Base-by-base conservation (phyloP, 2,113 vertebrate species). In the Hydrolagus affinis region DNA sequence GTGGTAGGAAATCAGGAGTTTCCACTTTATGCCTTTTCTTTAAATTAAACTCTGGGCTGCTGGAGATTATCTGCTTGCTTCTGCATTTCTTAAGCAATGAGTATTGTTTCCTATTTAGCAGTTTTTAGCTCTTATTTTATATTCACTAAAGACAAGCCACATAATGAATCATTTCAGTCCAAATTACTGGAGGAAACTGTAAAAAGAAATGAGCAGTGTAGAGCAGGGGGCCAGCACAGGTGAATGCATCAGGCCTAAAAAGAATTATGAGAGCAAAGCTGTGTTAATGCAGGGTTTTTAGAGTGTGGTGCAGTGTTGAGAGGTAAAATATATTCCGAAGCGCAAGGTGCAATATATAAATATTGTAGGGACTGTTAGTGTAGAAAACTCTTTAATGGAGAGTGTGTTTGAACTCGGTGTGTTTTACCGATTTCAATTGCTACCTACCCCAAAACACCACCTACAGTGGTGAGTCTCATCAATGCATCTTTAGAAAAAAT, bases 61-160 rank as follows among this genome's bases (percentile, higher is more conserved):
- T 66, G 30, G 77, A 66, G 60, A 28, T 17, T 83, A 77, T 77
- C 56, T 21, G 78, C 66, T 83, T 19, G 78, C 78, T 32, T 83
- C 30, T 83, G 78, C 78, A 66, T 66, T 83, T 83, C 25, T 68
- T 66, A 19, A 66, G 60, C 78, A 83, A 60, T 21, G 8, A 75
- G 60, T 28, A 32, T 83, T 30, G 62, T 83, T 83, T 30, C 60
- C 78, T 64, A 66, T 28, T 12, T 56, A 30, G 78, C 62, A 68
- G 66, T 83, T 83, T 83, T 64, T 66, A 28, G 78, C 17, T 83
- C 25, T 83, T 23, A 83, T 32, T 83, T 83, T 83, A n/a, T 83
- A 83, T 83, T 17, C 25, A 32, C 60, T 66, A 66, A 66, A 83
- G 78, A 83, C 60, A 83, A 68, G 78, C 78, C 78, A 64, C 78